Evolutionary conservation across 2,888 invertebrate genomes (phyloP).

Genomic region (Tetranychus truncatus): DNA sequence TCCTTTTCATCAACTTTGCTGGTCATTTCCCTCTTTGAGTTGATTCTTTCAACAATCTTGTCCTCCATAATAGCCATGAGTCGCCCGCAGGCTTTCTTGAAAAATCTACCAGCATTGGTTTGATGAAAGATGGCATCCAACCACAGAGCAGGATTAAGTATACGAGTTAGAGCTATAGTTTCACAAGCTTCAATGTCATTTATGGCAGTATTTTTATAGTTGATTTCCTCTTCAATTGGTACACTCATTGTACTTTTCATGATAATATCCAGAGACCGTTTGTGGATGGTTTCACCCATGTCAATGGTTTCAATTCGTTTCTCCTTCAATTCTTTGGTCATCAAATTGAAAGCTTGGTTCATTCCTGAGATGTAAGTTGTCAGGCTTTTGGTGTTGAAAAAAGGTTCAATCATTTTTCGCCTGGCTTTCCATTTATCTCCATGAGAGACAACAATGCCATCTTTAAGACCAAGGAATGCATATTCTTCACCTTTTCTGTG

Average conservation of each 20-base stretch:
- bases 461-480: not conserved
- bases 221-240: not conserved
- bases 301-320: not conserved
- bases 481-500: not conserved
- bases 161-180: not conserved
- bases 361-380: not conserved
- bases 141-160: not conserved
- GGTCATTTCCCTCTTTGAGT: no score
- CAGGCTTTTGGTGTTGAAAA: conserved; percentile 14
- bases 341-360: not conserved
- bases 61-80: not conserved
- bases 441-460: not conserved
- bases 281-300: not conserved
- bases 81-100: not conserved
- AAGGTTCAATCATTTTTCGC: conserved; percentile 17
- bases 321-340: not conserved
- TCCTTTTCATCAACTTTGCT: not conserved
- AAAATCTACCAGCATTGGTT: not conserved
- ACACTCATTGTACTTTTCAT: not conserved
- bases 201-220: not conserved
- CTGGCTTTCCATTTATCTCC: conserved; percentile 13
- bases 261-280: not conserved
- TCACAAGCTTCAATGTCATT: not conserved
- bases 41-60: not conserved
- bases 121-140: not conserved